phyloP scores from a whole-genome alignment of 2,113 vertebrate species.

The Microcebus tavaratra region DNA sequence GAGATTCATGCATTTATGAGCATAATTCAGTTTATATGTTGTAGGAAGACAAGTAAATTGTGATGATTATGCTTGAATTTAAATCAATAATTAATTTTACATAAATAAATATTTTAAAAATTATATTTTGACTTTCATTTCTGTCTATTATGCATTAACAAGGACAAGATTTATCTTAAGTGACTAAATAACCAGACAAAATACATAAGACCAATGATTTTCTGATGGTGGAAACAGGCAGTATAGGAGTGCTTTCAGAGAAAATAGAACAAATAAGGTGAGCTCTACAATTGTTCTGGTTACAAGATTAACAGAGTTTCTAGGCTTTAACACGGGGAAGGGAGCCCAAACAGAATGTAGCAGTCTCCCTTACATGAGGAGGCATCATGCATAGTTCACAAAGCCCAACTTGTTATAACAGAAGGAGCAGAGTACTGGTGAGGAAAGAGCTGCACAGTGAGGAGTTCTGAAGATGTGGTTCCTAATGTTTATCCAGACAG shows the following conservation, averaged over 20 bases:
- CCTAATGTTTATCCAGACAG: background rate
- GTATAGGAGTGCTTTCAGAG: background rate
- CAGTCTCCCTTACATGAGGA: background rate
- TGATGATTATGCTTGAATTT: background rate
- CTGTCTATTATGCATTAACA: background rate
- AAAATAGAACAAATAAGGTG: background rate
- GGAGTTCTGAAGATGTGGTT: background rate
- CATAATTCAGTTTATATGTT: background rate
- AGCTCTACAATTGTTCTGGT: background rate
- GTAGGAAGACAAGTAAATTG: background rate
- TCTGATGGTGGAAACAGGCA: background rate
- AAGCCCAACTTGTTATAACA: background rate
- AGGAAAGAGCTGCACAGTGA: background rate
- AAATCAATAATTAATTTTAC: constrained; percentile 44
- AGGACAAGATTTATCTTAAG: background rate
- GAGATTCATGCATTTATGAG: background rate
- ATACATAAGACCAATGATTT: background rate
- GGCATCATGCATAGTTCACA: background rate
- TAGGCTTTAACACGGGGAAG: accelerated
- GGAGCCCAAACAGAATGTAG: too few species aligned
- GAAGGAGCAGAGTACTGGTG: background rate
- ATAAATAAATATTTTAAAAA: background rate
- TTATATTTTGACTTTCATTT: background rate
- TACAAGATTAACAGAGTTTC: background rate
- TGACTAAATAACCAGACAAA: background rate